Evolutionary conservation across 2,888 invertebrate genomes (phyloP).

Genomic region (Andrena hattorfiana): DNA sequence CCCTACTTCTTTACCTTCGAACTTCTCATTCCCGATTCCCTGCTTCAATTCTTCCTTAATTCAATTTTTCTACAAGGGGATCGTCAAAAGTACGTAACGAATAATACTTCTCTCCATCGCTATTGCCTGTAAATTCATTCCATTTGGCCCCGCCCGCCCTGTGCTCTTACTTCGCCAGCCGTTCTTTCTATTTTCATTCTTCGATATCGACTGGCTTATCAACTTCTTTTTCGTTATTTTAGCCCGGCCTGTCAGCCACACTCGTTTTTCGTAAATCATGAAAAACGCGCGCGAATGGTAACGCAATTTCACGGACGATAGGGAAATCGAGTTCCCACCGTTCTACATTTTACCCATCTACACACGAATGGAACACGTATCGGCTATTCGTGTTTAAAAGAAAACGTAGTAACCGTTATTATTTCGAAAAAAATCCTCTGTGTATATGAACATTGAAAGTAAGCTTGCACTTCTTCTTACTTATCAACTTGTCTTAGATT

Average conservation of each 20-base stretch:
- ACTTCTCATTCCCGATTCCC: conserved; percentile 38
- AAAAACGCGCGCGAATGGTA: conserved; percentile 53
- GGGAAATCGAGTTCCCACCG: conserved; percentile 59
- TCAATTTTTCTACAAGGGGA: conserved; percentile 42
- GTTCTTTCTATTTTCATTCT: conserved; percentile 1
- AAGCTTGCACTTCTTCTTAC: too few relatives aligned
- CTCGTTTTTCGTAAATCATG: conserved; percentile 55
- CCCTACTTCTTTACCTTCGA: neutral
- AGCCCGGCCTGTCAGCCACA: neutral
- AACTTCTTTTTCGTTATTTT: conserved; percentile 36
- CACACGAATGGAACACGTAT: conserved; percentile 19
- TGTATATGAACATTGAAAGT: too few relatives aligned
- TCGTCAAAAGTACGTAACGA: conserved; percentile 23
- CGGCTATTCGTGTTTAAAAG: conserved; percentile 18
- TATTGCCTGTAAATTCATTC: conserved; percentile 25
- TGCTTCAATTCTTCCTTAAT: conserved; percentile 49
- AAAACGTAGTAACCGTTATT: neutral
- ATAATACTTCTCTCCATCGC: conserved; percentile 10
- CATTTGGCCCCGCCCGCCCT: neutral
- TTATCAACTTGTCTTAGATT: too few relatives aligned
- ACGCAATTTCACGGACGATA: conserved; percentile 66
- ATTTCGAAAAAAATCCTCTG: too few relatives aligned
- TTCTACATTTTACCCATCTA: conserved; percentile 39
- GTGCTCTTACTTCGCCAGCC: neutral
- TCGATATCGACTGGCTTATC: conserved; percentile 37